A percentile compares a stretch with the other conserved stretches of the same genome.
Evolutionary conservation across 2,888 invertebrate genomes (phyloP).

Genomic region (Cecidostiba fungosa): DNA sequence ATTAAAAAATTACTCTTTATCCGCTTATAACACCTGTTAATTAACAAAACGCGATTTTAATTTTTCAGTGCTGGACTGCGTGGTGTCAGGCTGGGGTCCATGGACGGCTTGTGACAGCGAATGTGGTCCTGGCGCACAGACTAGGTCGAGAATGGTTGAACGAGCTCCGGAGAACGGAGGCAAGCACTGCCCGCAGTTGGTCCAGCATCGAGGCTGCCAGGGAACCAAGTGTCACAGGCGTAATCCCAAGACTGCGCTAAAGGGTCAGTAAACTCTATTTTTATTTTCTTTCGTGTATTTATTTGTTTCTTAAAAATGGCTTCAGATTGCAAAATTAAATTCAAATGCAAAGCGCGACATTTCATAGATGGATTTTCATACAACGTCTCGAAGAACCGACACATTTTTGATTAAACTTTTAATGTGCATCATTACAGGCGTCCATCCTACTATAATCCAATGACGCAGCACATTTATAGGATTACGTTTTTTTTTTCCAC

Average conservation of each 20-base stretch:
- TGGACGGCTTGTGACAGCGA: constrained; percentile 92
- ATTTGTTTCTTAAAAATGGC: neutral
- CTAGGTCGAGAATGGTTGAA: constrained; percentile 85
- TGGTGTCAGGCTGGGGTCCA: constrained; percentile 91
- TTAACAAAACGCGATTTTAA: neutral
- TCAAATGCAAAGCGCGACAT: neutral
- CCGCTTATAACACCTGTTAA: neutral
- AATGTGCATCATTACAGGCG: constrained; percentile 14
- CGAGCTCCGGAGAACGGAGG: constrained; percentile 90
- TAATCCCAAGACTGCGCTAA: constrained; percentile 87
- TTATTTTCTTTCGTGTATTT: too few species aligned
- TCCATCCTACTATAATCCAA: neutral
- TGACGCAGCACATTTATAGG: neutral
- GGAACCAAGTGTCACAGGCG: constrained; percentile 87
- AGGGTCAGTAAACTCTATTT: constrained; percentile 82
- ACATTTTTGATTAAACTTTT: constrained; percentile 49
- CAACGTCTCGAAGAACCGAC: neutral
- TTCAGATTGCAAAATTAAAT: neutral
- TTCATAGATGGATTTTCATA: neutral
- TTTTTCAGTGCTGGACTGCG: constrained; percentile 89
- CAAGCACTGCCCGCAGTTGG: constrained; percentile 88
- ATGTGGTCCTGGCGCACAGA: constrained; percentile 92
- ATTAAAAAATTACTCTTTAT: neutral
- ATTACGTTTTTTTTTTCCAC: neutral
- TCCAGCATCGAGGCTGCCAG: constrained; percentile 91